phyloP scores from a whole-genome alignment of 2,888 invertebrate species.

The Magallana nippona region DNA sequence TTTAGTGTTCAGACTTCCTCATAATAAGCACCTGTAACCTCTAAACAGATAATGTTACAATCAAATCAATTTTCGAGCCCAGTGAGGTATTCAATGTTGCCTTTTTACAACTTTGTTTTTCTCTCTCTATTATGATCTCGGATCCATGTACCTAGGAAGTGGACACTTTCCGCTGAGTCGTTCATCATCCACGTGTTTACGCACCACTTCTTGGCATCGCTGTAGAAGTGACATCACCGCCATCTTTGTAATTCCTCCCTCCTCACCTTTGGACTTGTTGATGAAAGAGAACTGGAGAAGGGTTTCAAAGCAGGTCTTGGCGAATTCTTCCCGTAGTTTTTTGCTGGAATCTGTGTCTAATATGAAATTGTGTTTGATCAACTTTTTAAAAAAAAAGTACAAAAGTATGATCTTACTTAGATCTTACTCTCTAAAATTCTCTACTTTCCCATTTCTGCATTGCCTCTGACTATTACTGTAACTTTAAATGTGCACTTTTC shows the following conservation, averaged over 20 bases:
- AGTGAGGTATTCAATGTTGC: no score
- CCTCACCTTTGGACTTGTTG: constrained; percentile 77
- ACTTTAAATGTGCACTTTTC: no score
- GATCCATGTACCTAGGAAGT: constrained; percentile 85
- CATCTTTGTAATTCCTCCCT: constrained; percentile 82
- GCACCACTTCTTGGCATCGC: constrained; percentile 94
- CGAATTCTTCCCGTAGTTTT: constrained; percentile 94
- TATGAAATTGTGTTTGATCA: constrained; percentile 52
- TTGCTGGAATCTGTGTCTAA: constrained; percentile 88
- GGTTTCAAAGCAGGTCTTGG: constrained; percentile 97
- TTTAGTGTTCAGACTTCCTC: no score
- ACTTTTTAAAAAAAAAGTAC: neutral
- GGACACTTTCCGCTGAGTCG: constrained; percentile 91
- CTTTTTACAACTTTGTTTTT: no score
- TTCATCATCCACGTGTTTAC: constrained; percentile 92
- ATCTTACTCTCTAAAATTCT: no score
- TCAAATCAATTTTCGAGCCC: no score
- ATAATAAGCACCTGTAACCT: no score
- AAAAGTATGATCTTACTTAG: neutral
- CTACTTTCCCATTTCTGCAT: no score
- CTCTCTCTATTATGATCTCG: no score
- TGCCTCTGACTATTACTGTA: no score
- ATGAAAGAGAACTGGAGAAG: constrained; percentile 92
- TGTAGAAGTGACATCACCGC: constrained; percentile 95
- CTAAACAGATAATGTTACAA: no score